phyloP scores from a whole-genome alignment of 2,113 vertebrate genomes.

The Muscicapa adusta region DNA sequence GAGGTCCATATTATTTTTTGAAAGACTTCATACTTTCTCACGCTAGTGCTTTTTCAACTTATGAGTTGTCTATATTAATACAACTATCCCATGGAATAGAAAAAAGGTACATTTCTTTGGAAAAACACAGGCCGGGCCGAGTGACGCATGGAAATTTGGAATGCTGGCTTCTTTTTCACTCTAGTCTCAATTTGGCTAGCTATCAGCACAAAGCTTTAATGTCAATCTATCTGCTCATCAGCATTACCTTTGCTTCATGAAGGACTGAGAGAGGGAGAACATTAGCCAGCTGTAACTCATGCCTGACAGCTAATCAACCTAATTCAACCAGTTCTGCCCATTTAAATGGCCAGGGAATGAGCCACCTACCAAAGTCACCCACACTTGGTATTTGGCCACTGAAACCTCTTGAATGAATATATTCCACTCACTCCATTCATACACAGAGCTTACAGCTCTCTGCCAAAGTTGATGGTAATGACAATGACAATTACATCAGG shows the following conservation, averaged over 20 bases:
- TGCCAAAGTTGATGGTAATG: background rate
- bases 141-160: fast-evolving
- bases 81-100: background rate
- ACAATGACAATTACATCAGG: background rate
- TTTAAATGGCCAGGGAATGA: background rate
- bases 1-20: background rate
- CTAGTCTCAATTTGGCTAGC: background rate
- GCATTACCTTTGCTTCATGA: background rate
- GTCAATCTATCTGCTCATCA: background rate
- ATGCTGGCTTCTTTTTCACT: background rate
- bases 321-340: background rate
- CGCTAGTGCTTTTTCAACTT: background rate
- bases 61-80: background rate
- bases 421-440: background rate
- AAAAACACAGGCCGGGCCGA: background rate
- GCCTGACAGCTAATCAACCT: background rate
- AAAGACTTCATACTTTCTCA: background rate
- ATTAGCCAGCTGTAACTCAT: background rate
- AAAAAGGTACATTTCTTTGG: background rate
- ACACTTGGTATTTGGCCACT: background rate
- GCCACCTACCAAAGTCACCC: background rate
- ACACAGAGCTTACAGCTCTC: background rate
- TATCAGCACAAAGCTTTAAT: background rate
- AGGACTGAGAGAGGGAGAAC: background rate
- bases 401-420: background rate